These are phyloP conservation scores for Atopsyche davidsoni DNA, from an alignment of 1,140 invertebrate genomes.

Conservation along the genomic window DNA sequence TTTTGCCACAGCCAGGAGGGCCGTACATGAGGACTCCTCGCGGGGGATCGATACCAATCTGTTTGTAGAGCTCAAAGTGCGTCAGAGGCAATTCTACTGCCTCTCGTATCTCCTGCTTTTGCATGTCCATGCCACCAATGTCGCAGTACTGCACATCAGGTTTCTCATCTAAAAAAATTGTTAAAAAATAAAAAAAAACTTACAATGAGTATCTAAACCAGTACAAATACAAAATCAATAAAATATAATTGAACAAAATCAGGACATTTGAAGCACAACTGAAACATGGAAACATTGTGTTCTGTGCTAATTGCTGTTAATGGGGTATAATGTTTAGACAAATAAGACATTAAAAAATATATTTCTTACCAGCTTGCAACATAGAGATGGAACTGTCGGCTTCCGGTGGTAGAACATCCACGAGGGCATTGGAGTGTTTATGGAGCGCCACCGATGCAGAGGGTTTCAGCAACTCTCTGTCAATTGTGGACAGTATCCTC, in stretches of 20 bases:
- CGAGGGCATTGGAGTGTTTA: constrained; percentile 96
- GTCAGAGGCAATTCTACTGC: constrained; percentile 97
- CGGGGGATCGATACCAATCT: constrained; percentile 95
- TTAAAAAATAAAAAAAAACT: too few species aligned
- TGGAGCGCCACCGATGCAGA: constrained; percentile 95
- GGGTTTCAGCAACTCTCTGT: constrained; percentile 91
- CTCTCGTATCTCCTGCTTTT: constrained; percentile 98
- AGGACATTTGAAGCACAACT: too few species aligned
- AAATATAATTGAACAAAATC: too few species aligned
- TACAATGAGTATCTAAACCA: too few species aligned
- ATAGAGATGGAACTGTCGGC: constrained; percentile 98
- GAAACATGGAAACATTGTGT: too few species aligned
- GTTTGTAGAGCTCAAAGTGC: constrained; percentile 98
- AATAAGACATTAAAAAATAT: too few species aligned
- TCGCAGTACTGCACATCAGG: constrained; percentile 96
- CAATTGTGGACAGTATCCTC: constrained; percentile 91
- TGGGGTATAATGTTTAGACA: too few species aligned
- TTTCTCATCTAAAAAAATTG: constrained; percentile 91
- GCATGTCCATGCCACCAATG: constrained; percentile 99
- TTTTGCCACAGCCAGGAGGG: constrained; percentile 95
- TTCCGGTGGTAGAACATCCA: constrained; percentile 95
- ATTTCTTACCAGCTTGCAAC: constrained; percentile 73
- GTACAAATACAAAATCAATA: constrained; percentile 1
- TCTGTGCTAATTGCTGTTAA: too few species aligned
- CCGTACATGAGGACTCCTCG: constrained; percentile 98